Evolutionary conservation across 2,888 invertebrate genomes (phyloP), one percentile per base, ranked within the genome.

Genomic region (Zelleria hepariella): DNA sequence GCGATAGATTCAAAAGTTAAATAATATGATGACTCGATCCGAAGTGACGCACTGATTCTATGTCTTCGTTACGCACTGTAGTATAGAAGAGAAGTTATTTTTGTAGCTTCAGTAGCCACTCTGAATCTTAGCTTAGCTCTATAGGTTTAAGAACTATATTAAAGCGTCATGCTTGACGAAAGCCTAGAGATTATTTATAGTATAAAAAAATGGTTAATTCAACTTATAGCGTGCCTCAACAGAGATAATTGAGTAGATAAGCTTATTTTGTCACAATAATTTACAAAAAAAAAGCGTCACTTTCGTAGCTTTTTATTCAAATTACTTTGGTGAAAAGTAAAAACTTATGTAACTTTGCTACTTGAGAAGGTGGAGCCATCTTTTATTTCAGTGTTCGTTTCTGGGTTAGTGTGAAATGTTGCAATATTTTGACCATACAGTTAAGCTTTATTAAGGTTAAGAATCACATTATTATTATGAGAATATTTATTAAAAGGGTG

Each of bases 371-470:
- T n/a, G n/a, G n/a, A n/a, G n/a, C n/a, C n/a, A n/a, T n/a, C n/a
- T n/a, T n/a, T n/a, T n/a, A n/a, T n/a, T n/a, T n/a, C n/a, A n/a
- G n/a, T n/a, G n/a, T n/a, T n/a, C n/a, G n/a, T n/a, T n/a, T 58
- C 57, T 66, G 66, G 61, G 60, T 57, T 66, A 62, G 60, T 62
- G 59, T 62, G 58, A 62, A 64, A 62, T 60, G 64, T 64, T 67
- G 67, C 66, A 65, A 67, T 66, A 65, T 70, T 63, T 66, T 65
- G 69, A 74, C 74, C 77, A 77, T 74, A 77, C 75, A 76, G 68
- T 63, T 71, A 75, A 79, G 79, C 80, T 80, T 78, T 80, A 80
- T 71, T 69, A 77, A 79, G 74, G 61, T 66, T 58, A 60, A 48
- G 73, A 68, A 61, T 61, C 64, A 68, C 66, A 66, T 62, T 67